These are phyloP conservation scores for Rhyacophila evoluta DNA, from an alignment of 2,888 invertebrate species.

Conservation along the genomic window DNA sequence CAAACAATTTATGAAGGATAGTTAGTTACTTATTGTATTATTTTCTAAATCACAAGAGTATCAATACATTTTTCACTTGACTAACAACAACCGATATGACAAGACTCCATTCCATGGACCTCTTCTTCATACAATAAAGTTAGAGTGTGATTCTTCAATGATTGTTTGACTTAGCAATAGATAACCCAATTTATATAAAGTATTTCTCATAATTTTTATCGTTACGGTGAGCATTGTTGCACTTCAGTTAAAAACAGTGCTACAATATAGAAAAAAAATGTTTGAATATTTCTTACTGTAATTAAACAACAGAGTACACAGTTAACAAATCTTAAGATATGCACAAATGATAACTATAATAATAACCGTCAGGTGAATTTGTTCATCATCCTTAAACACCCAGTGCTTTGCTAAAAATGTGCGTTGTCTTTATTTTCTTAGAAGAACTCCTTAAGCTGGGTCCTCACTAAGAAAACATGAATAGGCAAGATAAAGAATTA, in stretches of 20 bases:
- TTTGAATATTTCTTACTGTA: no score
- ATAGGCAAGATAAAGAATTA: no score
- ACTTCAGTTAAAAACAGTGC: not conserved
- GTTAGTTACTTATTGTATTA: not conserved
- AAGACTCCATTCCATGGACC: not conserved
- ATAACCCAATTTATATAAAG: conserved; percentile 6
- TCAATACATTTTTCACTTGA: not conserved
- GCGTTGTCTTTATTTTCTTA: no score
- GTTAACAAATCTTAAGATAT: no score
- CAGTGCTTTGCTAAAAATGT: no score
- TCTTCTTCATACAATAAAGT: not conserved
- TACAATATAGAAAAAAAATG: no score
- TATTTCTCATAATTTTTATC: not conserved
- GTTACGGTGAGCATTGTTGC: not conserved
- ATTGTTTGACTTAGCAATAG: conserved; percentile 10
- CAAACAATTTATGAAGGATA: conserved; percentile 22
- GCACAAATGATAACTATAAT: no score
- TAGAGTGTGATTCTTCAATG: not conserved
- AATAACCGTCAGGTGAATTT: no score
- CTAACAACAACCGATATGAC: not conserved
- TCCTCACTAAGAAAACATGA: no score
- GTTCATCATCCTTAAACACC: no score
- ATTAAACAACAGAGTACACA: no score
- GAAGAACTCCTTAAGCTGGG: no score
- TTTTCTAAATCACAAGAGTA: not conserved